Conservation (phyloP, 2,888 invertebrate species). For the Stenichneumon culpator region DNA sequence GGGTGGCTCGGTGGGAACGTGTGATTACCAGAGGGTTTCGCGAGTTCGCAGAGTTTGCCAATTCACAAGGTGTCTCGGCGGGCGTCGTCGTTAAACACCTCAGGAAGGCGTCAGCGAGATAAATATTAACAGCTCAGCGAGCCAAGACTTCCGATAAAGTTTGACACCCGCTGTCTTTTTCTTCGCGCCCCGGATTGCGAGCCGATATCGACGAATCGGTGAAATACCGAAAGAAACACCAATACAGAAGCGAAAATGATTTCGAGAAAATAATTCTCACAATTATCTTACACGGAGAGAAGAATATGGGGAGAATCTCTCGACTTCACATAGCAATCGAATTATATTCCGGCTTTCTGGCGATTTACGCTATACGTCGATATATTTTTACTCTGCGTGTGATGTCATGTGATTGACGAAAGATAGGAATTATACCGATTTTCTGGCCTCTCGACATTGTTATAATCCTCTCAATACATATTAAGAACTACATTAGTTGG, state of each 20-base stretch:
- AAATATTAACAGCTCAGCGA: constrained; percentile 26
- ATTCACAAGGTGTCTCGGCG: constrained; percentile 55
- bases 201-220: background rate
- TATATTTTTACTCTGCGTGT: no score
- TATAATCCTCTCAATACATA: no score
- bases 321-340: no score
- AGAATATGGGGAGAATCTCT: no score
- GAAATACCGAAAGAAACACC: background rate
- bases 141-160: constrained; percentile 32
- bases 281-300: background rate
- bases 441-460: no score
- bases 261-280: background rate
- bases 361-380: no score
- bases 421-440: no score
- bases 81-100: constrained; percentile 50
- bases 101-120: constrained; percentile 35
- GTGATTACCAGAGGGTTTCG: constrained; percentile 70
- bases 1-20: constrained; percentile 22
- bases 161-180: background rate
- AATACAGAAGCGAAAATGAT: background rate
- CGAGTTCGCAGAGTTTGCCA: constrained; percentile 51
- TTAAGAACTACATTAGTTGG: no score
- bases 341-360: no score
- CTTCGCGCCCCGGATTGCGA: background rate
- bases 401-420: no score